Percentiles rank a stretch among this genome's conserved stretches.
Evolutionary conservation across 2,797 vertebrate genomes (phyloP).

Genomic region (Trematomus bernacchii): DNA sequence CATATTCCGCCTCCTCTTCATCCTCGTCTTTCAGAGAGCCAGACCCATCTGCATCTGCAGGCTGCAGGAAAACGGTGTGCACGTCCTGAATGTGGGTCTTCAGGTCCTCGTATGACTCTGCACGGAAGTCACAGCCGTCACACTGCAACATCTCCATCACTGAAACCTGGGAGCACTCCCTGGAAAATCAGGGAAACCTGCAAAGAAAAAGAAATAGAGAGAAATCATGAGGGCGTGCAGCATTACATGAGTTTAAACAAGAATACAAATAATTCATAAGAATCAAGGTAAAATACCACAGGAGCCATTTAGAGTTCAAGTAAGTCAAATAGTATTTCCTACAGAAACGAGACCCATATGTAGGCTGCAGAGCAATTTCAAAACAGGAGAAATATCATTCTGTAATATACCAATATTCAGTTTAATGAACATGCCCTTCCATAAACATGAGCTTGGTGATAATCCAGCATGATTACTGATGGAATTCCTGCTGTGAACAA

Average conservation of each 20-base stretch:
- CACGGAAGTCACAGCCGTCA: slow-evolving; percentile 98
- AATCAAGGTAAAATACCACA: slow-evolving; percentile 11
- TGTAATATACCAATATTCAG: slow-evolving; percentile 17
- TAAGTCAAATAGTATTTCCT: background rate
- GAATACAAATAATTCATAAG: slow-evolving; percentile 11
- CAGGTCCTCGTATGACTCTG: slow-evolving; percentile 96
- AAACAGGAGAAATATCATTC: slow-evolving; percentile 18
- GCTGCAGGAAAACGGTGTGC: slow-evolving; percentile 97
- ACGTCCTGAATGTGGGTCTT: slow-evolving; percentile 99
- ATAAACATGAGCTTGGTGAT: slow-evolving; percentile 46
- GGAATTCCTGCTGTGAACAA: slow-evolving; percentile 51
- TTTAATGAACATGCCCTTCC: slow-evolving; percentile 14
- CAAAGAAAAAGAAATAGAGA: slow-evolving; percentile 23
- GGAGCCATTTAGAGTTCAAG: slow-evolving; percentile 7
- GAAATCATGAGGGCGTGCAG: slow-evolving; percentile 20
- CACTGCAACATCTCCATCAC: slow-evolving; percentile 99
- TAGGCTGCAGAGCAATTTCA: background rate
- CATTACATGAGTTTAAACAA: background rate
- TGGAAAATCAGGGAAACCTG: slow-evolving; percentile 96
- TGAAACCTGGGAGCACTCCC: slow-evolving; percentile 78
- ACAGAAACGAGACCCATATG: background rate
- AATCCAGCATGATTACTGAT: slow-evolving; percentile 48
- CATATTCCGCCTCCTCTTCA: slow-evolving; percentile 83
- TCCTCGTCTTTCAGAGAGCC: slow-evolving; percentile 91
- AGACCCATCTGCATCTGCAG: slow-evolving; percentile 93